These are phyloP conservation scores for Propithecus deckenii DNA, from an alignment of 2,797 vertebrate genomes.

Conservation along the genomic window DNA sequence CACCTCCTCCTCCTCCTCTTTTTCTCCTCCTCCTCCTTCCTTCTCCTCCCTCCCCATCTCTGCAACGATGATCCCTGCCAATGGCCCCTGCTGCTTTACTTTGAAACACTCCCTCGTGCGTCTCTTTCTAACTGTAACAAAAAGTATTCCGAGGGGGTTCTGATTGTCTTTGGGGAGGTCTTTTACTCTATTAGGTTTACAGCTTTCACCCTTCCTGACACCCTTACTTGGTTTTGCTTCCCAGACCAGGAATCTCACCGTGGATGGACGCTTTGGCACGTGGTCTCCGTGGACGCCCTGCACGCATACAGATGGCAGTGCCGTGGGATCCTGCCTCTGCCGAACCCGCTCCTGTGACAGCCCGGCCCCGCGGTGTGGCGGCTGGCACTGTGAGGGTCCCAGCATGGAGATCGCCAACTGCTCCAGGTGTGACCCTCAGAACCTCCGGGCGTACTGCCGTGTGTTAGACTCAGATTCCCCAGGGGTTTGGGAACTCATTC, in stretches of 20 bases:
- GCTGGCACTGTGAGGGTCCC: conserved; percentile 92
- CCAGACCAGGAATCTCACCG: conserved; percentile 94
- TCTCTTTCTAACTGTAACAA: background rate
- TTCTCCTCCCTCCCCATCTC: background rate
- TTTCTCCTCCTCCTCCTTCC: too few species aligned
- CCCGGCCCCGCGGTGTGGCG: conserved; percentile 94
- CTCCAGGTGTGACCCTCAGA: conserved; percentile 89
- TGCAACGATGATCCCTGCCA: too few species aligned
- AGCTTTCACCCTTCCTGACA: background rate
- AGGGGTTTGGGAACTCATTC: fast-evolving
- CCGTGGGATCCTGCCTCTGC: conserved; percentile 92
- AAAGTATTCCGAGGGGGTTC: fast-evolving
- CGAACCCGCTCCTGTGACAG: conserved; percentile 92
- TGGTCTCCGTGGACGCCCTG: conserved; percentile 95
- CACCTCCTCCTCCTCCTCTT: too few species aligned
- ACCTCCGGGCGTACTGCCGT: fast-evolving
- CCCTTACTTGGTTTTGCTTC: conserved; percentile 55
- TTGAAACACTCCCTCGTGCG: fast-evolving
- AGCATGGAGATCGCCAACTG: conserved; percentile 96
- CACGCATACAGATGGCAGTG: conserved; percentile 90
- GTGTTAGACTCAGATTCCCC: too few species aligned
- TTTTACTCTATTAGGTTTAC: fast-evolving
- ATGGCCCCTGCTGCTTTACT: background rate
- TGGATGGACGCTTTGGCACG: conserved; percentile 91
- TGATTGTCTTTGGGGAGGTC: background rate